A percentile compares a stretch with the other conserved stretches of the same genome.
phyloP scores from a whole-genome alignment of 1,140 invertebrate species.

The Heliconius eleuchia region DNA sequence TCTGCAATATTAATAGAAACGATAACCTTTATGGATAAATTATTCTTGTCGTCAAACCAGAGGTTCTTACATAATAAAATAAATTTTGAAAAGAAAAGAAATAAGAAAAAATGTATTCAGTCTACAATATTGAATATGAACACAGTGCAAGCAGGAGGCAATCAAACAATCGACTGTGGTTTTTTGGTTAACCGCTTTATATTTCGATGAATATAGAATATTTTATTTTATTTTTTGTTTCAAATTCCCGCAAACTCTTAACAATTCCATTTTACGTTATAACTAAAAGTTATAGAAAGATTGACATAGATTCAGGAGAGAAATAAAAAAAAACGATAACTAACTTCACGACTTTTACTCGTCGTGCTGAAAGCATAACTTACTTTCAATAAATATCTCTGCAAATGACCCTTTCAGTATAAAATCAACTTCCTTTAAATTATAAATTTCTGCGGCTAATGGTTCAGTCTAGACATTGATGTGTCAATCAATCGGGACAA shows the following conservation, averaged over 20 bases:
- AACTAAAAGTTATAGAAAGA: background rate
- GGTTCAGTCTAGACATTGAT: slow-evolving; percentile 2
- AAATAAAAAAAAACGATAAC: background rate
- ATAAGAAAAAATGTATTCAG: background rate
- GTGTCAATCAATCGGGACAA: slow-evolving; percentile 3
- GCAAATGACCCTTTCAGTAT: background rate
- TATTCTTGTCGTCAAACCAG: too few relatives aligned
- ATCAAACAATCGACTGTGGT: slow-evolving; percentile 25
- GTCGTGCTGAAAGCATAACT: background rate
- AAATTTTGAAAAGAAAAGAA: background rate
- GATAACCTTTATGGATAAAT: too few relatives aligned
- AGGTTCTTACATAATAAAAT: background rate
- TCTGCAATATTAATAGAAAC: too few relatives aligned
- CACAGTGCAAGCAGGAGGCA: slow-evolving; percentile 1
- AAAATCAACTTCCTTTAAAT: background rate
- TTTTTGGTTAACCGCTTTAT: slow-evolving; percentile 21
- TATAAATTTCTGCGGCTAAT: background rate
- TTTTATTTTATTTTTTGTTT: background rate
- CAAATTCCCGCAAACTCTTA: background rate
- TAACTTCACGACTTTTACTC: background rate
- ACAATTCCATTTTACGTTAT: background rate
- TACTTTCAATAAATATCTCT: background rate
- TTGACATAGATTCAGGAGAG: background rate
- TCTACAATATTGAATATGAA: background rate
- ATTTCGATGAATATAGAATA: slow-evolving; percentile 7